Evolutionary conservation across 2,797 vertebrate genomes (phyloP), one percentile per base, ranked within the genome.

Genomic region (Chaenodraco wilsoni): DNA sequence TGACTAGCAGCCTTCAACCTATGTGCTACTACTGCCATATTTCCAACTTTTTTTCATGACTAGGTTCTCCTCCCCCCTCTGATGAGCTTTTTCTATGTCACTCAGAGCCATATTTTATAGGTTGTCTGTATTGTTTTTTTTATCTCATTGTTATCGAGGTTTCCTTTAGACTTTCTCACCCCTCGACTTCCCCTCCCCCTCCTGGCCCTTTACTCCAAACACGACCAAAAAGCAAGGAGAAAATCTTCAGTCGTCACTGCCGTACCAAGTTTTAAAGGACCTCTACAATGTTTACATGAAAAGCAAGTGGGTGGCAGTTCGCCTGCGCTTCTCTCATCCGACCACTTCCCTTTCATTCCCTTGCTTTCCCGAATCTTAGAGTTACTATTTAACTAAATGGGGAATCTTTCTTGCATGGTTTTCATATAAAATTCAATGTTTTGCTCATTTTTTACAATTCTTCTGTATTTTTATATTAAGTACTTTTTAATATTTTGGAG

Each of bases 381-480:
- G 84, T 88, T 90, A 85, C 90, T 91, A 88, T 87, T 86, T 91
- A 86, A 91, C 88, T 83, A 71, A 88, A 76, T 78, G 89, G 90
- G 89, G 86, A 90, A 88, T 90, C 90, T 89, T 86, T 91, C 89
- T 88, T 91, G 94, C 94, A 93, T 94, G 92, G 85, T 92, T 94
- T 94, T 93, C 93, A 94, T 94, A 94, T 91, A 92, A 92, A 91
- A 90, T 81, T 91, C 88, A 92, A 93, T 94, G 91, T 95, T 93
- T 92, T 94, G 84, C 92, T 94, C 88, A 91, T 93, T 95, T 95
- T 95, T 95, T 94, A 94, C 91, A 87, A 95, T 89, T 94, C 90
- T 94, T 95, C 92, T 94, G 94, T 95, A 95, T 95, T 95, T 95
- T 95, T 95, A 95, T 95, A 95, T 95, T 94, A 90, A 94, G 93